phyloP scores from a whole-genome alignment of 1,140 invertebrate species.

The Rhopalosiphum padi region DNA sequence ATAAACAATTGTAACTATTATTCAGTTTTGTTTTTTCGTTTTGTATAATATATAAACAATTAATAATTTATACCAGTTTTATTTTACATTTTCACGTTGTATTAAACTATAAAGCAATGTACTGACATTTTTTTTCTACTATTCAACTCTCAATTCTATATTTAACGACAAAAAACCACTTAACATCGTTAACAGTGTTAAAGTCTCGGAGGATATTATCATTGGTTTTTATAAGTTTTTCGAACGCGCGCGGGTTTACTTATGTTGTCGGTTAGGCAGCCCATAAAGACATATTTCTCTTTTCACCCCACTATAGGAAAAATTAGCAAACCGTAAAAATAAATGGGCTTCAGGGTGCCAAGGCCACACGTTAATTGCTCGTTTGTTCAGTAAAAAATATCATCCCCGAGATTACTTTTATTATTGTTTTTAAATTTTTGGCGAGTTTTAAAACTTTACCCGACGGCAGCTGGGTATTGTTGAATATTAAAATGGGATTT shows the following conservation, averaged over 20 bases:
- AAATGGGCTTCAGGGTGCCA: conserved; percentile 20
- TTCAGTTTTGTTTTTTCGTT: no score
- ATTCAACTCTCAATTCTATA: neutral
- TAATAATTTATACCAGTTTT: neutral
- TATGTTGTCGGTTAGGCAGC: conserved; percentile 9
- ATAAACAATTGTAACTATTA: no score
- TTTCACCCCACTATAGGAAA: neutral
- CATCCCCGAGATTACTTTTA: conserved; percentile 46
- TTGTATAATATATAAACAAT: neutral
- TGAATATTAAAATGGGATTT: conserved; percentile 56
- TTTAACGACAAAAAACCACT: neutral
- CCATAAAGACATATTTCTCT: neutral
- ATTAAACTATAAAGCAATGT: neutral
- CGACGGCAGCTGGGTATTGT: neutral
- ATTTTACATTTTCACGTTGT: neutral
- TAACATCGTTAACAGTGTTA: conserved; percentile 4
- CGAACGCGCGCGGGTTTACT: neutral
- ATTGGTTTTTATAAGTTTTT: conserved; percentile 40
- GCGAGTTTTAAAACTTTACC: neutral
- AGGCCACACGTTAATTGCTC: conserved; percentile 44
- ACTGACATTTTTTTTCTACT: neutral
- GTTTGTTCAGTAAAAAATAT: conserved; percentile 28
- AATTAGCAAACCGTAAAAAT: conserved; percentile 53
- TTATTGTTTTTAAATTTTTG: conserved; percentile 26
- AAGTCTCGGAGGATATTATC: neutral